phyloP scores from a whole-genome alignment of 2,888 invertebrate genomes.

The Gisinianus flammeolus region DNA sequence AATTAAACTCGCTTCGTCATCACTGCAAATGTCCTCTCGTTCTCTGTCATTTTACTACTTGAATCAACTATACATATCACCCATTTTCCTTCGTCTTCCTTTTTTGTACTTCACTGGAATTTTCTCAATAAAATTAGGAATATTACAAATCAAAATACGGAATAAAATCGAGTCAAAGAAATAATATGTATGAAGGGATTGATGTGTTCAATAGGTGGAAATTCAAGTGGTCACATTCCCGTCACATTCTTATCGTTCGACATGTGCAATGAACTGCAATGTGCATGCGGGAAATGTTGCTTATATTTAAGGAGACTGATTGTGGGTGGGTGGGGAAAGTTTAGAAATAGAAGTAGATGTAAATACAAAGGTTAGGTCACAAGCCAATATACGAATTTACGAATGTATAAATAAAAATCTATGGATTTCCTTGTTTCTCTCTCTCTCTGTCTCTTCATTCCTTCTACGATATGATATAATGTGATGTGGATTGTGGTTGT shows the following conservation, averaged over 20 bases:
- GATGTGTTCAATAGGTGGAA: no score
- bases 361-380: no score
- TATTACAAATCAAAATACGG: conserved; percentile 5
- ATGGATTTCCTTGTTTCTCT: background rate
- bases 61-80: no score
- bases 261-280: no score
- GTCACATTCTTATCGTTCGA: no score
- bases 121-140: background rate
- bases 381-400: no score
- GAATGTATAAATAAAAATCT: background rate
- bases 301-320: no score
- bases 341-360: no score
- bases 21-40: background rate
- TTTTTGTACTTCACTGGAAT: background rate
- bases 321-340: no score
- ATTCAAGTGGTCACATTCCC: no score
- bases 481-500: background rate
- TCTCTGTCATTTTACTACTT: background rate
- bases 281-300: no score
- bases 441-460: background rate
- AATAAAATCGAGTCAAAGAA: conserved; percentile 3
- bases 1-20: background rate
- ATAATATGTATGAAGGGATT: no score
- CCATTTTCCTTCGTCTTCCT: background rate
- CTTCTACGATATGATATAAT: background rate